A percentile compares a stretch with the other conserved stretches of the same genome.
These are phyloP conservation scores for Probosciger aterrimus DNA, from an alignment of 2,113 vertebrate genomes.

Conservation along the genomic window DNA sequence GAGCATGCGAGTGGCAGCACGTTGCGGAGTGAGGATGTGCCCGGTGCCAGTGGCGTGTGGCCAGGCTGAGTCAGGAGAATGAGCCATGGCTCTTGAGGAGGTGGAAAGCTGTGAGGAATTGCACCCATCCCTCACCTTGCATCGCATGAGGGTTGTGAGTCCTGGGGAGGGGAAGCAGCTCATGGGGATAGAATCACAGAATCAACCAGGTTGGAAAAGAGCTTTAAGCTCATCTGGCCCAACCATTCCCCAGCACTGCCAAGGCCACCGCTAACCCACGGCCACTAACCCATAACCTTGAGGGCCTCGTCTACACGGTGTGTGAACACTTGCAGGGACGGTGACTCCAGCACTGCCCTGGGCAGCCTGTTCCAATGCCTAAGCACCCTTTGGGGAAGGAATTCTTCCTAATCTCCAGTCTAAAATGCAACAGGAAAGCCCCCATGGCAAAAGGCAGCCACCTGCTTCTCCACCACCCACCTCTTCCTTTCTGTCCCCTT, in stretches of 20 bases:
- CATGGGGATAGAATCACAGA: neutral
- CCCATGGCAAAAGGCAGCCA: neutral
- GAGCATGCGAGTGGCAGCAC: accelerated
- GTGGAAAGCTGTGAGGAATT: neutral
- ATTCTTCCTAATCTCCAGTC: neutral
- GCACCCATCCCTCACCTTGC: neutral
- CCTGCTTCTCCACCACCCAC: neutral
- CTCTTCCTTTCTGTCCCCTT: neutral
- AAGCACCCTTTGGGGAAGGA: neutral
- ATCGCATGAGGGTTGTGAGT: accelerated
- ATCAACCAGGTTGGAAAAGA: neutral
- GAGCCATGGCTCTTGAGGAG: accelerated
- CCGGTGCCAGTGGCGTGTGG: accelerated
- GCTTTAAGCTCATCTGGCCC: neutral
- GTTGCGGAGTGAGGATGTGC: neutral
- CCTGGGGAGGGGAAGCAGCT: neutral
- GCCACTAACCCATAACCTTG: neutral
- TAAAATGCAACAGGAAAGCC: neutral
- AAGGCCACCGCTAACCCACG: neutral
- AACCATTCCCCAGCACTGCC: neutral
- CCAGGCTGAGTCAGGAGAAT: neutral
- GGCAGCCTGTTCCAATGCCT: neutral
- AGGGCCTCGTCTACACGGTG: neutral
- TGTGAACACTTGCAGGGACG: neutral
- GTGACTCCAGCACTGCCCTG: neutral